These are phyloP conservation scores for Austrofundulus limnaeus DNA, from an alignment of 2,113 vertebrate genomes.

Conservation along the genomic window DNA sequence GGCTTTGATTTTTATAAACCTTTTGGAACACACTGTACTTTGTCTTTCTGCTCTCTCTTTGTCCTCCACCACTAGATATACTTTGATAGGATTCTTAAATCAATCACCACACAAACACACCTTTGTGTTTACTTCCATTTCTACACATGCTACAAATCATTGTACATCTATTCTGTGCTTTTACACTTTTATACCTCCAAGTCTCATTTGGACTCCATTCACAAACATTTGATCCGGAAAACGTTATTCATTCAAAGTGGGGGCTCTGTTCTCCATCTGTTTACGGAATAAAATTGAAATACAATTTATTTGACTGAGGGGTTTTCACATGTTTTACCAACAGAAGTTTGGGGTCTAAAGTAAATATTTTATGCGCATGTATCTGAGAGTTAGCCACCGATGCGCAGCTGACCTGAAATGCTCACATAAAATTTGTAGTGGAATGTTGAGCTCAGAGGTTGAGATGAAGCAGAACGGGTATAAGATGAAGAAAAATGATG, in stretches of 20 bases:
- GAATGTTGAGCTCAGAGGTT: conserved; percentile 55
- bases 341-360: conserved; percentile 50
- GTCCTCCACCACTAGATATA: not conserved
- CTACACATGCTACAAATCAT: no score
- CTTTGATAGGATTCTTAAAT: conserved; percentile 25
- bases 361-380: conserved; percentile 42
- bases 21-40: conserved; percentile 23
- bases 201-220: no score
- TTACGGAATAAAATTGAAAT: conserved; percentile 66
- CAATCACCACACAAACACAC: not conserved
- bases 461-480: conserved; percentile 25
- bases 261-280: conserved; percentile 39
- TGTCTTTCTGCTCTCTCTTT: conserved; percentile 1
- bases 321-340: conserved; percentile 60
- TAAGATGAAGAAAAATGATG: conserved; percentile 32
- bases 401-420: conserved; percentile 43
- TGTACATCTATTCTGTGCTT: no score
- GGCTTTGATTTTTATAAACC: conserved; percentile 20
- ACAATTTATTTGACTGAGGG: conserved; percentile 54
- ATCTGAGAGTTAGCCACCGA: conserved; percentile 26
- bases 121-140: conserved; percentile 17
- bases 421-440: conserved; percentile 49
- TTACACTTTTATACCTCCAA: no score
- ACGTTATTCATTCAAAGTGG: conserved; percentile 50
- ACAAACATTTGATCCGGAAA: conserved; percentile 45